Conservation (phyloP, 2,888 invertebrate genomes). For the Nineta flava region DNA sequence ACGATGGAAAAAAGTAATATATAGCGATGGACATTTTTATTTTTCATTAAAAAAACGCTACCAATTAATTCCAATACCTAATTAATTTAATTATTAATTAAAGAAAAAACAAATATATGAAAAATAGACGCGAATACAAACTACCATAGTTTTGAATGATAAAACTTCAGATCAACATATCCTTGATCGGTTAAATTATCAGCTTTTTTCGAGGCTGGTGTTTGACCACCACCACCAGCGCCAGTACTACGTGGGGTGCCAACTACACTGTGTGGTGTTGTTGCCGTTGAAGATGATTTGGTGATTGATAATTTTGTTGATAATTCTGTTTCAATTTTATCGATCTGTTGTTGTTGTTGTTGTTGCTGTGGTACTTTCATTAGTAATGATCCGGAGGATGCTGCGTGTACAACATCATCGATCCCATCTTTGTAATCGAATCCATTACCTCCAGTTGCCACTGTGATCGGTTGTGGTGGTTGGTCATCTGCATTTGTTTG, state of each 20-base stretch:
- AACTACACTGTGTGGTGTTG: constrained; percentile 10
- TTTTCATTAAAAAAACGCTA: no score
- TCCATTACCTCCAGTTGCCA: constrained; percentile 1
- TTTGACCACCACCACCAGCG: constrained; percentile 18
- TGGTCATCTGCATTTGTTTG: constrained; percentile 29
- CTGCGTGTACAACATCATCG: no score
- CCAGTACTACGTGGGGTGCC: not conserved
- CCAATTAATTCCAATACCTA: no score
- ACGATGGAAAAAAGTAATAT: no score
- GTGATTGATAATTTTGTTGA: constrained; percentile 7
- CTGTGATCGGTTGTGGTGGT: constrained; percentile 7
- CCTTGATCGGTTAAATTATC: constrained; percentile 41
- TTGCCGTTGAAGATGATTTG: constrained; percentile 18
- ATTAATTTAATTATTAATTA: constrained; percentile 1
- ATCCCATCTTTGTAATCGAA: not conserved
- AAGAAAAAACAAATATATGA: constrained; percentile 4
- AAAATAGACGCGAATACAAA: constrained; percentile 7
- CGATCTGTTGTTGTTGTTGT: no score
- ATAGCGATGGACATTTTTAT: no score
- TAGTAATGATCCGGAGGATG: constrained; percentile 1
- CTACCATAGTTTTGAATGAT: constrained; percentile 65
- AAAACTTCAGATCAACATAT: constrained; percentile 60
- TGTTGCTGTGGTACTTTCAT: no score
- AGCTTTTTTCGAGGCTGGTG: constrained; percentile 17
- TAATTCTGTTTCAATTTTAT: constrained; percentile 7